Conservation (phyloP, 2,888 invertebrate genomes). For the Synergus itoensis region DNA sequence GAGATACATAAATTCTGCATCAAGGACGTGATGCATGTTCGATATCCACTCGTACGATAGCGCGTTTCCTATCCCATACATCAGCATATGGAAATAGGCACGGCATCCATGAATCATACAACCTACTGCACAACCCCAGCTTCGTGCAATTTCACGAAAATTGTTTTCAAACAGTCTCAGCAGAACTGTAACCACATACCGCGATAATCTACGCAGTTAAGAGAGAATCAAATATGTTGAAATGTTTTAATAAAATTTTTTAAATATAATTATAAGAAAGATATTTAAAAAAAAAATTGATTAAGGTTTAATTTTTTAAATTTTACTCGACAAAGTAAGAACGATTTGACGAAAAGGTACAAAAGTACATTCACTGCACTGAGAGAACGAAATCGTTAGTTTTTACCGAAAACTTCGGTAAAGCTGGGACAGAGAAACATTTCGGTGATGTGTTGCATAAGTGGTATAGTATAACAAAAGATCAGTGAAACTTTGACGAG, state of each 20-base stretch:
- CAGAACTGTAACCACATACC: neutral
- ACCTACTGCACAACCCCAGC: neutral
- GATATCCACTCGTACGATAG: neutral
- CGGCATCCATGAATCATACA: neutral
- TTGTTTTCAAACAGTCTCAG: neutral
- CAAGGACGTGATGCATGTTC: neutral
- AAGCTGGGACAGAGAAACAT: too few species aligned
- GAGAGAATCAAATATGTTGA: neutral
- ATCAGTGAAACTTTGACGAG: too few species aligned
- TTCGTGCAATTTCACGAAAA: neutral
- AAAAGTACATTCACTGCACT: too few species aligned
- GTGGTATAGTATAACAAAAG: too few species aligned
- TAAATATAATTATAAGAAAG: too few species aligned
- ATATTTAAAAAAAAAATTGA: too few species aligned
- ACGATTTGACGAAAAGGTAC: too few species aligned
- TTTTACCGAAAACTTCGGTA: too few species aligned
- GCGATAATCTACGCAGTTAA: neutral
- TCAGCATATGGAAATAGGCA: neutral
- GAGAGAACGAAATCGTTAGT: too few species aligned
- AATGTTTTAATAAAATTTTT: neutral
- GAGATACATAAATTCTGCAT: neutral
- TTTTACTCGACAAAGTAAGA: too few species aligned
- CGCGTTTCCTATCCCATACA: constrained; percentile 3
- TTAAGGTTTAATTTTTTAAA: too few species aligned
- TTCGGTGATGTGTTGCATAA: too few species aligned